These are phyloP conservation scores for Pristis pectinata DNA, from an alignment of 2,797 vertebrate genomes.

Conservation along the genomic window DNA sequence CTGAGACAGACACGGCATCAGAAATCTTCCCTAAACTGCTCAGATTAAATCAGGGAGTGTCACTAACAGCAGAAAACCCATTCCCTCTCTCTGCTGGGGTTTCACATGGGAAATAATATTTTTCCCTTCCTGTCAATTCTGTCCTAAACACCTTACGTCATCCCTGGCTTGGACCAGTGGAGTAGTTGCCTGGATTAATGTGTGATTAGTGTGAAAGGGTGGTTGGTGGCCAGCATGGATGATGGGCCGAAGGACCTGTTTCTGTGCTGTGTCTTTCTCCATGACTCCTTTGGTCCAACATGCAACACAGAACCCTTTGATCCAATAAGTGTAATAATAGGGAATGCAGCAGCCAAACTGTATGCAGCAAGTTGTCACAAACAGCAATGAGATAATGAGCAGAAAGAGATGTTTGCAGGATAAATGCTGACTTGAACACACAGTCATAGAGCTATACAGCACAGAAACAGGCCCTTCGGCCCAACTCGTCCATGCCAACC, in stretches of 20 bases:
- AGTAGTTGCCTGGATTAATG: too few relatives aligned
- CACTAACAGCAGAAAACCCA: neutral
- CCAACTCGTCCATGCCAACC: too few relatives aligned
- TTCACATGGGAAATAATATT: neutral
- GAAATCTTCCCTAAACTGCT: neutral
- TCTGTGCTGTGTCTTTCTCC: too few relatives aligned
- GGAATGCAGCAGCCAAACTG: neutral
- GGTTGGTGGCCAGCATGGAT: too few relatives aligned
- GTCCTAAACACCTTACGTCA: neutral
- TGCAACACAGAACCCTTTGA: too few relatives aligned
- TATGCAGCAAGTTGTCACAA: neutral
- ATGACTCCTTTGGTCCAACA: too few relatives aligned
- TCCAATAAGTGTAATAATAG: neutral
- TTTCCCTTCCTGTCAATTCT: too few relatives aligned
- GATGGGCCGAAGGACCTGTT: too few relatives aligned
- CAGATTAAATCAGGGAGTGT: neutral
- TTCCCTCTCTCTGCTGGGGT: neutral
- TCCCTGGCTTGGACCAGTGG: too few relatives aligned
- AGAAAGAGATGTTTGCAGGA: neutral
- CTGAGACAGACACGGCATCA: neutral
- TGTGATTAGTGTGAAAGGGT: too few relatives aligned
- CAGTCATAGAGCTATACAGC: too few relatives aligned
- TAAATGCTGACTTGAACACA: neutral
- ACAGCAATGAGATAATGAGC: neutral
- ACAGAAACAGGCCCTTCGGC: too few relatives aligned